phyloP scores from a whole-genome alignment of 2,113 vertebrate species.

The Microtus oregoni region DNA sequence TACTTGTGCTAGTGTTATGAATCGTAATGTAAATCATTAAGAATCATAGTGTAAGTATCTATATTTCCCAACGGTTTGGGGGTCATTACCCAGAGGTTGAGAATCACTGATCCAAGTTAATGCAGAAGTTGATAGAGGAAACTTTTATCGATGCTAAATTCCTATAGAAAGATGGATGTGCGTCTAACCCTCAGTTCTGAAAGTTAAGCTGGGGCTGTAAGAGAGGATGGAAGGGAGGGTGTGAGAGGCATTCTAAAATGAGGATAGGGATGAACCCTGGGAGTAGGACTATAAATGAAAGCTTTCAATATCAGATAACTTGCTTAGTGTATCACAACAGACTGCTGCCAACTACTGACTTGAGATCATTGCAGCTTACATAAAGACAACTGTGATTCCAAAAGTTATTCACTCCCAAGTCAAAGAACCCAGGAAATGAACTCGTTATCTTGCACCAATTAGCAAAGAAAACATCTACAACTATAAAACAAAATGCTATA shows the following conservation, averaged over 20 bases:
- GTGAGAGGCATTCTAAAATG: background rate
- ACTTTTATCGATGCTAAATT: background rate
- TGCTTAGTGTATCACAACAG: background rate
- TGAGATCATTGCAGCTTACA: background rate
- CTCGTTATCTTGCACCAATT: background rate
- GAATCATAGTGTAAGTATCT: background rate
- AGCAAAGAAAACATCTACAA: conserved; percentile 10
- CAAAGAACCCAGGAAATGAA: background rate
- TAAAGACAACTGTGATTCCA: background rate
- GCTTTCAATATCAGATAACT: background rate
- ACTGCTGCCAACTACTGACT: background rate
- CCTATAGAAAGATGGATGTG: background rate
- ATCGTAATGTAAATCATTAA: background rate
- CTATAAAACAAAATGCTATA: background rate
- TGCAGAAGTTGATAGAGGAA: background rate
- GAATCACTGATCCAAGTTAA: background rate
- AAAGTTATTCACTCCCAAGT: background rate
- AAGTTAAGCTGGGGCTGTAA: background rate
- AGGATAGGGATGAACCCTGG: background rate
- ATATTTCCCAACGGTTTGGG: background rate
- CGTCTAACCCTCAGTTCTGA: background rate
- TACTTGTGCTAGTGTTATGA: background rate
- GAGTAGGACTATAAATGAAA: background rate
- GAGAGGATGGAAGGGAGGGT: background rate
- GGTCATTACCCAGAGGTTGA: background rate